Conservation (phyloP, 2,113 vertebrate genomes). For the Micronisus gabar region DNA sequence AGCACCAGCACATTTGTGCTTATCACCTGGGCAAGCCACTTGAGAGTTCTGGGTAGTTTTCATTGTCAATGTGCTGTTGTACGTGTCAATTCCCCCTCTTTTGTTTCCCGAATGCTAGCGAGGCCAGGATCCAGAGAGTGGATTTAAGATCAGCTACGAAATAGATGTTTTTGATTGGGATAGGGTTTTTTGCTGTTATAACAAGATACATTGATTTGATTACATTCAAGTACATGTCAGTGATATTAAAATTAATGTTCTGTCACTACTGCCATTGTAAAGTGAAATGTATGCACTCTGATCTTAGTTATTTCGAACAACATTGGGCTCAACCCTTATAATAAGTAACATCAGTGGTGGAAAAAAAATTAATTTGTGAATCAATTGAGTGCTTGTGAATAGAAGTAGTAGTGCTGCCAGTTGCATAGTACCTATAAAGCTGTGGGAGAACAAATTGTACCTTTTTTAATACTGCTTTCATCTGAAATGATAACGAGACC, state of each 20-base stretch:
- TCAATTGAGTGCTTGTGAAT: neutral
- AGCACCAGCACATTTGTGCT: neutral
- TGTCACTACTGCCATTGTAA: neutral
- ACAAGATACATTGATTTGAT: neutral
- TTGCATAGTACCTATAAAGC: neutral
- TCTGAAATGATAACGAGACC: neutral
- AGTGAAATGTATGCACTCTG: neutral
- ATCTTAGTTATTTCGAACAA: conserved; percentile 2
- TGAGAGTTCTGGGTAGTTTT: neutral
- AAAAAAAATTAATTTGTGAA: neutral
- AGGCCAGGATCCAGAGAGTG: neutral
- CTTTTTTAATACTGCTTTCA: neutral
- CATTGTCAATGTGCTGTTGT: neutral
- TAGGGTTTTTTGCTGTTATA: neutral
- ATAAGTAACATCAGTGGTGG: neutral
- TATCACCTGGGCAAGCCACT: neutral
- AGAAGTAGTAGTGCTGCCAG: neutral
- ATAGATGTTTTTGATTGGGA: neutral
- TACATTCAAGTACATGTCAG: neutral
- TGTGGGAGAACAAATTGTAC: neutral
- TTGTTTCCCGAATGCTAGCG: neutral
- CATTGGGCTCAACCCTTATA: neutral
- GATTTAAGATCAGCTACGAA: neutral
- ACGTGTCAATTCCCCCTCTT: neutral
- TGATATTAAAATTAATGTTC: conserved; percentile 9